These are phyloP conservation scores for Elaphurus davidianus DNA, from an alignment of 2,113 vertebrate species.

Conservation along the genomic window DNA sequence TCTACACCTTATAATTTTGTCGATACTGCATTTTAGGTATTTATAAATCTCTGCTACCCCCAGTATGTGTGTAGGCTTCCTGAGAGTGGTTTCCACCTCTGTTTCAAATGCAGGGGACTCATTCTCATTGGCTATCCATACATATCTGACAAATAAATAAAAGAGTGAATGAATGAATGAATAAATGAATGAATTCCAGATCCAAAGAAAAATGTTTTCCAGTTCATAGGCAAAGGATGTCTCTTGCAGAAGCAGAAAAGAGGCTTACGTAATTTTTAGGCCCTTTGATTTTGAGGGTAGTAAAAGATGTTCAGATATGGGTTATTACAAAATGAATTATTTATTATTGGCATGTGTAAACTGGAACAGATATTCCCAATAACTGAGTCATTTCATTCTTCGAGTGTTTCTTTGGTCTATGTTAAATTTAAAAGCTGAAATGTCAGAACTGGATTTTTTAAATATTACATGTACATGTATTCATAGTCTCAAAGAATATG, in stretches of 20 bases:
- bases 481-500: background rate
- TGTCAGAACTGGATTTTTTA: background rate
- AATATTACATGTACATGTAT: background rate
- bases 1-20: background rate
- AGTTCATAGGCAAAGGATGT: background rate
- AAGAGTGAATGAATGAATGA: background rate
- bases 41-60: background rate
- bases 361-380: background rate
- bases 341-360: background rate
- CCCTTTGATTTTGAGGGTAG: background rate
- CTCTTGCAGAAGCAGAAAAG: background rate
- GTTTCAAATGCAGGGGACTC: background rate
- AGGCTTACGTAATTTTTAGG: background rate
- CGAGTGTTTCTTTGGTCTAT: background rate
- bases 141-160: background rate
- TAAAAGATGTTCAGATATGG: background rate
- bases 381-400: background rate
- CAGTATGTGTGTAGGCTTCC: background rate
- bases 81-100: background rate
- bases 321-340: conserved; percentile 10
- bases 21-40: background rate
- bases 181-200: background rate
- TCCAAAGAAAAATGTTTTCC: background rate
- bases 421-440: conserved; percentile 13
- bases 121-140: background rate